Base-by-base conservation (phyloP, 2,113 vertebrate species). In the Tricholaema leucomelas region DNA sequence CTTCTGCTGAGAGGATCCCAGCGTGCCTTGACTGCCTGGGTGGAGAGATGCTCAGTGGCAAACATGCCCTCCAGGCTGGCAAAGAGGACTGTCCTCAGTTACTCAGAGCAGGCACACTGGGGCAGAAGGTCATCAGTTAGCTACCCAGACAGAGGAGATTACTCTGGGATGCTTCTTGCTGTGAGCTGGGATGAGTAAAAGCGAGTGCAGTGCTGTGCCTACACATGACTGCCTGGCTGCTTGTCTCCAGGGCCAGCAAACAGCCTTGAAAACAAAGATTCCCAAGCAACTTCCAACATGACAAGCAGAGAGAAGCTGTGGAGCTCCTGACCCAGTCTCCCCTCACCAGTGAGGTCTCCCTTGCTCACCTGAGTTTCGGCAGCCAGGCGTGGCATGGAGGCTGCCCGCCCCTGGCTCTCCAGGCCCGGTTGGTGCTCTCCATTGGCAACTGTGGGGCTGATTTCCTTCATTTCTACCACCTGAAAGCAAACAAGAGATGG, bases 371-470 rank as follows among this genome's bases (percentile, higher is more conserved):
- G 98, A 54, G 98, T 98, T 91, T 99, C 98, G 1, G 98, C 97
- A 0, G 97, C 98, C 88, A 99, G 98, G 59, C 98, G 98, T 2
- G 99, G 99, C 99, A 99, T 99, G 42, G 99, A 99, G 28, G 98
- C 98, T 0, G 99, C 99, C 59, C 98, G 92, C 12, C 98, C 98
- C 86, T 99, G 98, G 96, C 95, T 98, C 96, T 99, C 98, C 96
- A 99, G 97, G 36, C 98, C 98, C 2, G 97, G 96, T 7, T 98
- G 98, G 42, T 97, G 97, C 19, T 97, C 98, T 83, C 97, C 98
- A 1, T 97, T 98, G 76, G 96, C 88, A 70, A 94, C 71, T 20
- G 97, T 98, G 87, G 98, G 97, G 64, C 98, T 97, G 96, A 99
- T 98, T 91, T 98, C 98, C 94, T 91, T 98, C 98, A 98, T 98